Evolutionary conservation across 2,797 vertebrate species (phyloP).

Genomic region (Rhodeus uyekii): DNA sequence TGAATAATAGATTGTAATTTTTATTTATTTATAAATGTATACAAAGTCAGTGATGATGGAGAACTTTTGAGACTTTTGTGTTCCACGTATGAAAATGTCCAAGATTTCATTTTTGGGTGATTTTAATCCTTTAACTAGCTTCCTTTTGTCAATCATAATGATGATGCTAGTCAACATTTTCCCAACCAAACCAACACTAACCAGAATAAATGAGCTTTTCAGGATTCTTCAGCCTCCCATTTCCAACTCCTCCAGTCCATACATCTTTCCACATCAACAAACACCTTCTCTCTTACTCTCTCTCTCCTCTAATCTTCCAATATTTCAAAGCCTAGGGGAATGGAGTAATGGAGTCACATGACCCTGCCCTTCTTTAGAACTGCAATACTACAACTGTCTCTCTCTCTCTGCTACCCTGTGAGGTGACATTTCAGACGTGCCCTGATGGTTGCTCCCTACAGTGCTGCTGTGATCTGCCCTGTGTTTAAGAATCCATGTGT

Average conservation of each 20-base stretch:
- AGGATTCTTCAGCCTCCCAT: not conserved
- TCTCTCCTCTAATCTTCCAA: constrained; percentile 58
- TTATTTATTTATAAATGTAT: too few relatives aligned
- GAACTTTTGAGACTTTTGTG: not conserved
- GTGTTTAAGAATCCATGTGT: constrained; percentile 49
- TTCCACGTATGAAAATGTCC: not conserved
- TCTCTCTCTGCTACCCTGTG: constrained; percentile 46
- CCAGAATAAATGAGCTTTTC: not conserved
- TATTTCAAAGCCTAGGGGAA: constrained; percentile 68
- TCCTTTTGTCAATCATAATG: not conserved
- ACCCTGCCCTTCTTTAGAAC: constrained; percentile 57
- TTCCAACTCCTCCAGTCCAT: not conserved
- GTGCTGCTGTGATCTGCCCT: constrained; percentile 72
- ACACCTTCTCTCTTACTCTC: constrained; percentile 37
- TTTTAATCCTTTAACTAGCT: not conserved
- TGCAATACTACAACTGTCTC: constrained; percentile 61
- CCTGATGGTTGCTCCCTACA: constrained; percentile 71
- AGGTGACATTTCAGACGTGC: constrained; percentile 76
- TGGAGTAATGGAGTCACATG: constrained; percentile 66
- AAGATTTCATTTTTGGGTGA: not conserved
- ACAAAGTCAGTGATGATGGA: not conserved
- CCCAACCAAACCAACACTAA: not conserved
- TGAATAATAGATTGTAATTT: not conserved
- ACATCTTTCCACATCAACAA: constrained; percentile 17
- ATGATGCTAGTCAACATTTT: not conserved